Percentiles rank a stretch among this genome's conserved stretches.
These are phyloP conservation scores for Podiceps cristatus DNA, from an alignment of 2,113 vertebrate species.

Conservation along the genomic window DNA sequence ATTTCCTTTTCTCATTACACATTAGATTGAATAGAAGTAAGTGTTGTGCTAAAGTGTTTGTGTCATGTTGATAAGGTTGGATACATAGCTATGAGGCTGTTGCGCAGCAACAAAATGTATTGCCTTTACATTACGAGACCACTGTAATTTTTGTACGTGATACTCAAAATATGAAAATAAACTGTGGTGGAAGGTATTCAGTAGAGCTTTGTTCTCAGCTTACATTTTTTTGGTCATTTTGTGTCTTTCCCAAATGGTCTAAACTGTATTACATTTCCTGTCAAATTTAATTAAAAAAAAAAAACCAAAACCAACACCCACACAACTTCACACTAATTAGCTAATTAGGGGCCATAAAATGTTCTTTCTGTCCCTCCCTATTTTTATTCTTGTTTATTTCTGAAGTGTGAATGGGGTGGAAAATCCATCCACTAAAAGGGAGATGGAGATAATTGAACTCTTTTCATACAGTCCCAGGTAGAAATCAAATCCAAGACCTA, in stretches of 20 bases:
- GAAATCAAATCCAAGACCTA: conserved; percentile 75
- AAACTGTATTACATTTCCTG: background rate
- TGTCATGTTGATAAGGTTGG: background rate
- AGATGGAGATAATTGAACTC: conserved; percentile 59
- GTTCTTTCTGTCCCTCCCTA: conserved; percentile 20
- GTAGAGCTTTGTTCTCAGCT: background rate
- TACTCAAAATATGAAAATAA: background rate
- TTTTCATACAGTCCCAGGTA: conserved; percentile 66
- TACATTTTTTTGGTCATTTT: background rate
- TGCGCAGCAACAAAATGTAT: background rate
- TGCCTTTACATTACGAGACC: background rate
- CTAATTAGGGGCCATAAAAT: conserved; percentile 9
- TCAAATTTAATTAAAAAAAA: background rate
- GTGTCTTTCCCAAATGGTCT: background rate
- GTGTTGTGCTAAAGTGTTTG: background rate
- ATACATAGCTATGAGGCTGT: background rate
- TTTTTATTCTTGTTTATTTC: conserved; percentile 65
- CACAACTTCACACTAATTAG: background rate
- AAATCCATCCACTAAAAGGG: conserved; percentile 55
- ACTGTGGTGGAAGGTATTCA: background rate
- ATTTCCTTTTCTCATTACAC: background rate
- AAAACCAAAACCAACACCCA: rapidly evolving
- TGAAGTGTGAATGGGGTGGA: conserved; percentile 45
- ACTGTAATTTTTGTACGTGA: background rate
- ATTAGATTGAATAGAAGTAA: background rate